Evolutionary conservation across 2,888 invertebrate genomes (phyloP), one percentile per base, ranked within the genome.

Genomic region (Tetrapedia diversipes): DNA sequence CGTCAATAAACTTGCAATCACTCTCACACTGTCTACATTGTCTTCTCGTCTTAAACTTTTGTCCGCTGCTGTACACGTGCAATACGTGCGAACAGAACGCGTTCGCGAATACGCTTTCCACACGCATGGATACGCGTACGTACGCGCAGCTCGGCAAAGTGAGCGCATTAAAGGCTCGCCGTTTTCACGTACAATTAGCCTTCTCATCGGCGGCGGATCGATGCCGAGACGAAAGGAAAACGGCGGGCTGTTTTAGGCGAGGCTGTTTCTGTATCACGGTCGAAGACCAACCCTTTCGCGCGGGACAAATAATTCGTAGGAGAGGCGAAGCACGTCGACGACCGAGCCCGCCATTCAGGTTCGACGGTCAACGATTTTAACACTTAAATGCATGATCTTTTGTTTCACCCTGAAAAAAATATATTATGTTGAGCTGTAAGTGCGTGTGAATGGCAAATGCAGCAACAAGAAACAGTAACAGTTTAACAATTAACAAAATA

Each of bases 151-250:
- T 41, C 47, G 64, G 67, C 69, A 80, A 84, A 84, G 79, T 66
- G 83, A 75, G 71, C 75, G 83, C 81, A 80, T 81, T 83, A 83
- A 83, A 81, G 73, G 81, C 74, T 72, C 83, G 56, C 69, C 79
- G 76, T 83, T 79, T 85, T 81, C 78, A 82, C 80, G 81, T 80
- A 72, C 86, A 85, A 85, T 85, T 85, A 83, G 85, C 77, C 78
- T 49, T 47, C 75, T 70, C 78, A 80, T 84, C 75, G 70, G 65
- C 77, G 79, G 68, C 68, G 77, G 76, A 82, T 80, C 82, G 77
- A 77, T 80, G 75, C 65, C 45, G 49, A 68, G 59, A 47, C 54
- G 56, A 61, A 77, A 72, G 66, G 67, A 65, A 64, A 68, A 54
- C 39, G n/a, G 39, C 54, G 49, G 11, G 37, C 59, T 53, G 45